Evolutionary conservation across 1,140 invertebrate species (phyloP), one percentile per base, ranked within the genome.

Genomic region (Portunus trituberculatus): DNA sequence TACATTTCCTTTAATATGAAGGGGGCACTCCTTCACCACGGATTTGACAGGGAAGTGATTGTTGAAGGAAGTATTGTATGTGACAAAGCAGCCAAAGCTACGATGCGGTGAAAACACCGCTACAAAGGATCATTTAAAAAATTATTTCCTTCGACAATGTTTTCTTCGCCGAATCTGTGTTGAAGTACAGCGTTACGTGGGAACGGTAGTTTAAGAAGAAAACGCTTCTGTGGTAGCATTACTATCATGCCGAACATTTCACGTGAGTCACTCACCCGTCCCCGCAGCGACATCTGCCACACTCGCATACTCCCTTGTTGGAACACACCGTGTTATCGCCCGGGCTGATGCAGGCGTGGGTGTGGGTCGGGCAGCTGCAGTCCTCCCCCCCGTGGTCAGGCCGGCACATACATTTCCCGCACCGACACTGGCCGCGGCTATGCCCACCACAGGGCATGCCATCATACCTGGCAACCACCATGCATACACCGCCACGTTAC

Each of bases 381-480:
- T 88, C 59, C 28, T 94, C 90, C 4, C 95, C 95, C 20, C 32
- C 59, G 59, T 94, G 93, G 14, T 91, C 95, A 14, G 95, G 90
- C 0, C 95, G 93, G 82, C 95, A 96, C 32, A 96, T 59, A 39
- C 95, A 96, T 10, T 90, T 89, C 28, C 95, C 93, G 46, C 95
- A 96, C 10, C 95, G 39, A 84, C 95, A 96, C 95, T 96, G 95
- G 16, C 95, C 95, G 32, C 95, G 76, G 52, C 87, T 91, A 32
- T 93, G 90, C 46, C 95, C 95, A 7, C 95, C 95, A 67, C 95
- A 96, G 3, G 83, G n/a, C 95, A 96, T 94, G 29, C 93, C 95
- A 39, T 96, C 95, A 82, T 94, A 94, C 12, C 95, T 96, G 48
- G 3, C 28, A 25, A 59, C 52, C 52, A 2, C 3, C 16, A n/a